Percentiles rank a stretch among this genome's conserved stretches.
phyloP scores from a whole-genome alignment of 2,113 vertebrate genomes.

The Aptenodytes patagonicus region DNA sequence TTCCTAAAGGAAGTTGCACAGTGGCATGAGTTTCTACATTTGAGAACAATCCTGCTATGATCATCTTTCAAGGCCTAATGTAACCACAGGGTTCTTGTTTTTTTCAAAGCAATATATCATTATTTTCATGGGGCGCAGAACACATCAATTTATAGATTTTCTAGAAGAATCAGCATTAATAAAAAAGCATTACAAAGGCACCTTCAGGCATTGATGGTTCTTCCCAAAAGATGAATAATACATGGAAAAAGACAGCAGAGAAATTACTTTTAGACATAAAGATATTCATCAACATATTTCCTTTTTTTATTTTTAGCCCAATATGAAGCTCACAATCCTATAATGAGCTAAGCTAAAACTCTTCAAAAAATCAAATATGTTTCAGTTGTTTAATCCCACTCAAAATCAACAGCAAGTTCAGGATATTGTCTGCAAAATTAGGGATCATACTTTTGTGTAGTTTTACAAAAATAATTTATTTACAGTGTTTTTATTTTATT shows the following conservation, averaged over 20 bases:
- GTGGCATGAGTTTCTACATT: neutral
- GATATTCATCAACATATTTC: neutral
- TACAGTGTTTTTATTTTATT: neutral
- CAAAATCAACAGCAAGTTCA: conserved; percentile 11
- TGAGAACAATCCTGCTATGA: neutral
- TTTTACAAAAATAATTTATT: neutral
- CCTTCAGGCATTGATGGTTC: neutral
- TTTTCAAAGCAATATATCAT: neutral
- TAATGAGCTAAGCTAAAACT: neutral
- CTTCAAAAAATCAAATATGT: neutral
- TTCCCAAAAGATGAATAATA: neutral
- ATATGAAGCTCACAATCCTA: neutral
- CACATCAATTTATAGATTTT: neutral
- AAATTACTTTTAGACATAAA: neutral
- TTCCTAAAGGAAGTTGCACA: neutral
- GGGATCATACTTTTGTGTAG: neutral
- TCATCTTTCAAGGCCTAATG: neutral
- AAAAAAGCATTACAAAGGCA: neutral
- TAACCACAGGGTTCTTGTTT: neutral
- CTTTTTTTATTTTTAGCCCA: conserved; percentile 19
- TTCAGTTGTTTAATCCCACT: neutral
- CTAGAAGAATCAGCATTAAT: neutral
- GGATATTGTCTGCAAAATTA: neutral
- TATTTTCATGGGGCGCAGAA: neutral
- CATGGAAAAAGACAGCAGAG: neutral